Conservation (phyloP, 1,140 invertebrate genomes). For the Drosophila asahinai region DNA sequence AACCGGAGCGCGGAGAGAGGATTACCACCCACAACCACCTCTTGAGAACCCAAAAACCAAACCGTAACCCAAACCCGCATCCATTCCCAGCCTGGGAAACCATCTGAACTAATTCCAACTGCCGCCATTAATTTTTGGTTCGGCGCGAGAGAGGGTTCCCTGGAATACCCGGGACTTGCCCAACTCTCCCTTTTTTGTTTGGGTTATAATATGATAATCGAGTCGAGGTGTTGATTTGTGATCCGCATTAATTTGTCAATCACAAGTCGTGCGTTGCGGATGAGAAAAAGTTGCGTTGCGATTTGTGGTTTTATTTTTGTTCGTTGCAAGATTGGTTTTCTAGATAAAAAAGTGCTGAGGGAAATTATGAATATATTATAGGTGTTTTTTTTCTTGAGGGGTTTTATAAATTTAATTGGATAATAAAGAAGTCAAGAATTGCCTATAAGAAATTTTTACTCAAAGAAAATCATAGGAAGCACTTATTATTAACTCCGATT, state of each 20-base stretch:
- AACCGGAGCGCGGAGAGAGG: neutral
- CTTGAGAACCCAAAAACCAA: constrained; percentile 8
- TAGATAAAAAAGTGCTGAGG: constrained; percentile 5
- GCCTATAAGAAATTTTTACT: neutral
- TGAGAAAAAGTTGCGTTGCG: constrained; percentile 6
- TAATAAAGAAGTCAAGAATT: neutral
- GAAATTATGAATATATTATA: constrained; percentile 30
- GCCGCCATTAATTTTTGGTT: constrained; percentile 66
- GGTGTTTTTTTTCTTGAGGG: too few species aligned
- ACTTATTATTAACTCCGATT: neutral
- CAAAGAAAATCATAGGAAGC: neutral
- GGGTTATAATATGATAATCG: constrained; percentile 61
- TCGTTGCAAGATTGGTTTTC: neutral
- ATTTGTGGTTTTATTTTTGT: constrained; percentile 30
- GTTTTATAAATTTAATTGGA: neutral
- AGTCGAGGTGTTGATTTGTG: constrained; percentile 78
- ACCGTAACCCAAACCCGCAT: constrained; percentile 45
- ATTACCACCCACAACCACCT: constrained; percentile 22
- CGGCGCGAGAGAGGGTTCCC: constrained; percentile 30
- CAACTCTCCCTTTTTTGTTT: constrained; percentile 28
- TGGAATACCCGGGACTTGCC: neutral
- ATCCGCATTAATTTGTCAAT: constrained; percentile 79
- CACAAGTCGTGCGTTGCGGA: constrained; percentile 62
- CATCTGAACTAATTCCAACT: constrained; percentile 74
- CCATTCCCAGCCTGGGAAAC: constrained; percentile 37